A percentile compares a stretch with the other conserved stretches of the same genome.
These are phyloP conservation scores for Nephrotoma appendiculata DNA, from an alignment of 2,888 invertebrate species.

Conservation along the genomic window DNA sequence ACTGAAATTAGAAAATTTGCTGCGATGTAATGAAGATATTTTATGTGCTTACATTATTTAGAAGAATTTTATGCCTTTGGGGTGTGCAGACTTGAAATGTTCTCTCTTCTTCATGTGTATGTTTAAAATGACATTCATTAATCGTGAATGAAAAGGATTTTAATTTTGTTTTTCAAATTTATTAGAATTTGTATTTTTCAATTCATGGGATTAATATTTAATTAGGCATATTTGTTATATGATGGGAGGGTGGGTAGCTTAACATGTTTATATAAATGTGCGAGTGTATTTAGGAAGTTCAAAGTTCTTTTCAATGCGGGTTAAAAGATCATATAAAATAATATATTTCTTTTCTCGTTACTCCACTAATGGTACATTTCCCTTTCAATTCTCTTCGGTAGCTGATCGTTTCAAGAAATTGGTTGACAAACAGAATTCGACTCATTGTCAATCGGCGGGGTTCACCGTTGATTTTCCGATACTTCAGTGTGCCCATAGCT, in stretches of 20 bases:
- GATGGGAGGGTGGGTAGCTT: not conserved
- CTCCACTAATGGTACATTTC: no score
- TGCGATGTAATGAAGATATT: not conserved
- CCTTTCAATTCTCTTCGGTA: no score
- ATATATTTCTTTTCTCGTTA: not conserved
- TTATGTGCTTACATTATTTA: not conserved
- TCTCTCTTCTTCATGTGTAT: not conserved
- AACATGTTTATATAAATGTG: not conserved
- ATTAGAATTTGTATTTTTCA: not conserved
- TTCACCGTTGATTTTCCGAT: no score
- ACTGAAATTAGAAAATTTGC: not conserved
- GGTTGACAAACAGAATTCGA: no score
- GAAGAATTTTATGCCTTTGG: not conserved
- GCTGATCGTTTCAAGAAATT: no score
- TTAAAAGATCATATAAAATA: not conserved
- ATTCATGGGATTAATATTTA: not conserved
- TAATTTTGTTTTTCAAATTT: not conserved
- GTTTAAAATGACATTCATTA: not conserved
- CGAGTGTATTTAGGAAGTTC: not conserved
- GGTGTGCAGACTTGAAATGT: not conserved
- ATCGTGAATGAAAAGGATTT: not conserved
- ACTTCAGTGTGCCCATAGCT: no score
- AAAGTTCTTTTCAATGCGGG: not conserved
- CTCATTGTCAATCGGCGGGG: no score
- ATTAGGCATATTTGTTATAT: not conserved